phyloP scores from a whole-genome alignment of 2,797 vertebrate genomes.

The Coilia nasus region DNA sequence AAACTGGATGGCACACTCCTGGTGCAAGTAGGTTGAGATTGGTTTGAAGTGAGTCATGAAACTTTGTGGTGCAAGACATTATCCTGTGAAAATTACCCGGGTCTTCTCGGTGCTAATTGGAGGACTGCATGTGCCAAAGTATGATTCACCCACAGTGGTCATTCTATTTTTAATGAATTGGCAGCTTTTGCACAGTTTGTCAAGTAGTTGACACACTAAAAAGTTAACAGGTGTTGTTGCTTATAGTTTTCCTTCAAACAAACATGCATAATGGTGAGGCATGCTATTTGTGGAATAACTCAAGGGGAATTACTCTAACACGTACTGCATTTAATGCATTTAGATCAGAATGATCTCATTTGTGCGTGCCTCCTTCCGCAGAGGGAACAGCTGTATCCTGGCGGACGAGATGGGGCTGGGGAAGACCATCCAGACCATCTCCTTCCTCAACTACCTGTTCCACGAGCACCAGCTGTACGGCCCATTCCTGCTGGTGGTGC shows the following conservation, averaged over 20 bases:
- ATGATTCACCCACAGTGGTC: neutral
- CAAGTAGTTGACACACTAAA: neutral
- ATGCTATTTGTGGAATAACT: neutral
- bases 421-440: constrained; percentile 98
- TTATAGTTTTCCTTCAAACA: neutral
- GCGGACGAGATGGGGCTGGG: constrained; percentile 98
- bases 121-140: neutral
- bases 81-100: neutral
- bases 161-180: neutral
- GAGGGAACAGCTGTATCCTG: constrained; percentile 95
- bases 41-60: neutral
- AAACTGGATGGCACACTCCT: constrained; percentile 99
- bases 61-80: neutral
- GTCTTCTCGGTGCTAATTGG: neutral
- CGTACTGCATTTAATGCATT: neutral
- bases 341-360: neutral
- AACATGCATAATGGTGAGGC: neutral
- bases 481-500: constrained; percentile 92
- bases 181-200: neutral
- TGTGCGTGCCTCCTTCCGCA: constrained; percentile 50
- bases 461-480: constrained; percentile 93
- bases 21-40: constrained; percentile 92
- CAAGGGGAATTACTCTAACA: too few species aligned
- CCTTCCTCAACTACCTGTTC: constrained; percentile 92
- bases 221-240: neutral